These are phyloP conservation scores for Leptinotarsa haldemani DNA, from an alignment of 2,888 invertebrate species.

Conservation along the genomic window DNA sequence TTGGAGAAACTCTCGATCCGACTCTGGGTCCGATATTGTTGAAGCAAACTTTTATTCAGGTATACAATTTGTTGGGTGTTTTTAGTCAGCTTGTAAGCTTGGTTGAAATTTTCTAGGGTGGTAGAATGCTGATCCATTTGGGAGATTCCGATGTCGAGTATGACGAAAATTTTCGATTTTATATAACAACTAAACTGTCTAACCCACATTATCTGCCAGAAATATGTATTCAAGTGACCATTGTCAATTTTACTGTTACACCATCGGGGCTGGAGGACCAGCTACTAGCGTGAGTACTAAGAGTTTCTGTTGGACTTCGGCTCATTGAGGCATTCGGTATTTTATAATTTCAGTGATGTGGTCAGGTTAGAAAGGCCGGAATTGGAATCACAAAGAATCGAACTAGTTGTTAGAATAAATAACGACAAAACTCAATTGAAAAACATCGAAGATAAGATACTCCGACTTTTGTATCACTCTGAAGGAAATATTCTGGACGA, in stretches of 20 bases:
- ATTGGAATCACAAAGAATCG: conserved; percentile 83
- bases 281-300: conserved; percentile 79
- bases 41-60: conserved; percentile 82
- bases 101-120: conserved; percentile 69
- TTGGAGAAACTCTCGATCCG: conserved; percentile 89
- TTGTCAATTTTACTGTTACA: conserved; percentile 94
- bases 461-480: conserved; percentile 83
- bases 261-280: conserved; percentile 92
- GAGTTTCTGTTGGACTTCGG: background rate
- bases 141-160: conserved; percentile 93
- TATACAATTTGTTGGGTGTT: conserved; percentile 58
- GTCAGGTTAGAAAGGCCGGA: conserved; percentile 93
- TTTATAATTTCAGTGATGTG: conserved; percentile 73
- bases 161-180: conserved; percentile 85
- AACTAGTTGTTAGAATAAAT: conserved; percentile 87
- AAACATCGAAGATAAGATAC: conserved; percentile 89
- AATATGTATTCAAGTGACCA: conserved; percentile 90
- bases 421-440: conserved; percentile 86
- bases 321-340: background rate
- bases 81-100: background rate
- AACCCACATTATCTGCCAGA: conserved; percentile 96
- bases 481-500: conserved; percentile 94
- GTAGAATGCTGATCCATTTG: conserved; percentile 83
- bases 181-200: conserved; percentile 90
- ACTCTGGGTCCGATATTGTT: conserved; percentile 85